Conservation (phyloP, 2,113 vertebrate species). For the Apistogramma diplotaenia region DNA sequence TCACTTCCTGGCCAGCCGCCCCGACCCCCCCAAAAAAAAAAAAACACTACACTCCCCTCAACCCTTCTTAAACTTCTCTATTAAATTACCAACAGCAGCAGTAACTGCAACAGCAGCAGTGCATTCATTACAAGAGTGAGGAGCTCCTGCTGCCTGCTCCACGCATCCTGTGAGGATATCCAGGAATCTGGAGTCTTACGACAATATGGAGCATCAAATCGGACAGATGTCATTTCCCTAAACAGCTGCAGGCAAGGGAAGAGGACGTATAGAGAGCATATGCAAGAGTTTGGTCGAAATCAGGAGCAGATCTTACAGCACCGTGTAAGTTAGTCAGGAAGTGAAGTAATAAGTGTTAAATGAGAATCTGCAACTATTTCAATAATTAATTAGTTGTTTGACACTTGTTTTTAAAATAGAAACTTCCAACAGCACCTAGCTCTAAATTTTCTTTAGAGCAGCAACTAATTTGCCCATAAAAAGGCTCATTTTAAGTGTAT, state of each 20-base stretch:
- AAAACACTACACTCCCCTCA: neutral
- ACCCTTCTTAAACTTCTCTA: neutral
- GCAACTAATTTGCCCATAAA: neutral
- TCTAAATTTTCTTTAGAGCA: neutral
- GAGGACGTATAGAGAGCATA: conserved; percentile 5
- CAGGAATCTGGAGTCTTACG: conserved; percentile 48
- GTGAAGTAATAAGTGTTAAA: neutral
- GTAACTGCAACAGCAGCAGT: neutral
- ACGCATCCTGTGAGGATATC: conserved; percentile 65
- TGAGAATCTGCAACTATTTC: neutral
- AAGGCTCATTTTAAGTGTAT: neutral
- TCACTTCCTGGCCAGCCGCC: too few species aligned
- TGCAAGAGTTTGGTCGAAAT: neutral
- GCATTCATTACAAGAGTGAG: conserved; percentile 27
- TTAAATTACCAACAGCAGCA: conserved; percentile 1
- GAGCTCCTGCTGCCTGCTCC: conserved; percentile 17
- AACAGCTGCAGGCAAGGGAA: conserved; percentile 18
- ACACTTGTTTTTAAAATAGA: neutral
- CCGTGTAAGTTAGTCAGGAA: neutral
- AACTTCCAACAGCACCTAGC: neutral
- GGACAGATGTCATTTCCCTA: conserved; percentile 30
- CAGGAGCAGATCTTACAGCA: neutral
- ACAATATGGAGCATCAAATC: conserved; percentile 44
- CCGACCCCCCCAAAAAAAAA: too few species aligned
- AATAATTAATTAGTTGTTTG: neutral